Base-by-base conservation (phyloP, 2,888 invertebrate species). In the Parthenolecanium corni region DNA sequence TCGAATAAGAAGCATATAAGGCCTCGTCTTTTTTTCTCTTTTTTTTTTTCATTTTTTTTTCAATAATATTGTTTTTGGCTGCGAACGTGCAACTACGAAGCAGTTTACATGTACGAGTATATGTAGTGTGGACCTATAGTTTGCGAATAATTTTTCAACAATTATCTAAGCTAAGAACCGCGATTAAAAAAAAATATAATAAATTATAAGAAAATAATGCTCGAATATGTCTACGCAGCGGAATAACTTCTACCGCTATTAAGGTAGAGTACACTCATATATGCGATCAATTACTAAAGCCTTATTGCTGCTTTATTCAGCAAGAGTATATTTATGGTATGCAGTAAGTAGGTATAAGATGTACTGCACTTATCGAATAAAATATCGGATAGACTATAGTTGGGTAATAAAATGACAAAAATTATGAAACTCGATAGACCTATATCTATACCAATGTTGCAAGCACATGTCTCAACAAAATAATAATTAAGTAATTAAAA, bases 51-150 rank as follows among this genome's bases (percentile, higher is more conserved):
- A n/a, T 49, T 64, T 49, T 64, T 64, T 54, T 57, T 51, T 42
- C 76, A 75, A 75, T 67, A 66, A 61, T 65, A 65, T 65, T 58
- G 58, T 66, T 65, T 66, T 64, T 67, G 65, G 65, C 49, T 57
- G 49, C 61, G 36, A 51, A 61, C 61, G 61, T 61, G 61, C 61
- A 61, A 61, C 61, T 61, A 61, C 61, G 3, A 61, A 61, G 61
- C 61, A 38, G 25, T 58, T 31, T 47, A 31, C 47, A 47, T 58
- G 46, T 46, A 46, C 46, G 46, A 49, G 21, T 49, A 21, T 23
- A 11, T 49, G 14, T 49, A 49, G 18, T 44, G 46, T 31, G 5
- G 31, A 31, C 42, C 57, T 61, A 40, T 61, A 61, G 31, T 36
- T 38, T 31, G 61, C 61, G 61, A 24, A 38, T 47, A 57, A 42